Evolutionary conservation across 2,113 vertebrate species (phyloP).

Genomic region (Cyrtonyx montezumae): DNA sequence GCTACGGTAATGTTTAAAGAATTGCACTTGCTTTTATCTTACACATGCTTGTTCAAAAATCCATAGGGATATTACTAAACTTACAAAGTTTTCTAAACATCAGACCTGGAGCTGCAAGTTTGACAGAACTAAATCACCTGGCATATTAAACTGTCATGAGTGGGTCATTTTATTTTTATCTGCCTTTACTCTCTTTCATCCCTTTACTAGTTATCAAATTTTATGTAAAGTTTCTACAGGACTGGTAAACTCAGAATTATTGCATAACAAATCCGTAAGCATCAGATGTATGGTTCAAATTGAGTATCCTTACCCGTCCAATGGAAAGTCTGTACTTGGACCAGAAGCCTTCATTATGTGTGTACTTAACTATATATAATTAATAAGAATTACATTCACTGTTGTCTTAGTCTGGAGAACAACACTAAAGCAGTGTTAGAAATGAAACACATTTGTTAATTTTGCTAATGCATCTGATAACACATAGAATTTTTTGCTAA

Average conservation of each 20-base stretch:
- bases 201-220: neutral
- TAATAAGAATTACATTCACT: neutral
- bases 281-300: neutral
- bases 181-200: neutral
- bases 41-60: neutral
- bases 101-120: neutral
- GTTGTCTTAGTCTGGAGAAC: neutral
- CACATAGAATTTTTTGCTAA: neutral
- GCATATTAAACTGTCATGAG: neutral
- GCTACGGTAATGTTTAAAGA: constrained; percentile 4
- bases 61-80: neutral
- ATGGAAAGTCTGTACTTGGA: neutral
- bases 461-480: neutral
- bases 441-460: neutral
- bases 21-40: constrained; percentile 11
- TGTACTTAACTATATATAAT: neutral
- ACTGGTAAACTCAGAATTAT: neutral
- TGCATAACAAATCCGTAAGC: neutral
- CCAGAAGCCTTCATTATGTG: neutral
- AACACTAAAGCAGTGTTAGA: neutral
- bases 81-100: neutral
- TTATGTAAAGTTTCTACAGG: neutral
- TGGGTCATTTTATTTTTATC: neutral
- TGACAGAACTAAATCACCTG: neutral
- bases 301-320: neutral